Percentiles rank a stretch among this genome's conserved stretches.
phyloP scores from a whole-genome alignment of 2,797 vertebrate species.

The Sibirionetta formosa region DNA sequence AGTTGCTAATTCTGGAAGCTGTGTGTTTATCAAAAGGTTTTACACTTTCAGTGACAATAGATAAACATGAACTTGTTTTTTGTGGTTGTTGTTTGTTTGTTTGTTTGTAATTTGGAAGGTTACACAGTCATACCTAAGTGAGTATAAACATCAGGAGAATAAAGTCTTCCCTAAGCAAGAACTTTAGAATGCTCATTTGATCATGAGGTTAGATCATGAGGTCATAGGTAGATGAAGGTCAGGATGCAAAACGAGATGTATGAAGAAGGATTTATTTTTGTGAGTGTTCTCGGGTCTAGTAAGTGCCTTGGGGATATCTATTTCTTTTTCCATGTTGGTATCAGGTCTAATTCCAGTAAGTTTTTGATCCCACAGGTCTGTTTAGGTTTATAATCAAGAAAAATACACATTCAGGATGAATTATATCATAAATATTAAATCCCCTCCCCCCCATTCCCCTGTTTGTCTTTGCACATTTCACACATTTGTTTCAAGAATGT shows the following conservation, averaged over 20 bases:
- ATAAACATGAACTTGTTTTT: neutral
- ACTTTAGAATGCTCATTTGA: neutral
- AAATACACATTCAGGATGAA: neutral
- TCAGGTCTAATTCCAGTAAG: accelerated
- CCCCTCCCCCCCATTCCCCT: neutral
- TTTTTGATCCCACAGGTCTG: neutral
- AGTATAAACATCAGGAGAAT: neutral
- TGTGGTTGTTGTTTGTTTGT: too few relatives aligned
- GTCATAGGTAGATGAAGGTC: neutral
- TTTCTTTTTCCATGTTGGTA: neutral
- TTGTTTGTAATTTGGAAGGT: neutral
- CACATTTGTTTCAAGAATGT: neutral
- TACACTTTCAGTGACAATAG: neutral
- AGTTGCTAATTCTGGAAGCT: neutral
- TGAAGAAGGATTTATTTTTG: neutral
- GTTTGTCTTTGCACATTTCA: neutral
- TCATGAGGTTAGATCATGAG: neutral
- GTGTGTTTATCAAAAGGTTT: neutral
- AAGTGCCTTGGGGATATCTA: neutral
- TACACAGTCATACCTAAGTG: neutral
- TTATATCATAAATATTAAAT: neutral
- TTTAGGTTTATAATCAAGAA: neutral
- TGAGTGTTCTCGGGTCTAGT: neutral
- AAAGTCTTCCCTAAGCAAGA: neutral
- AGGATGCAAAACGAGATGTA: neutral